These are phyloP conservation scores for Leistus spinibarbis DNA, from an alignment of 2,888 invertebrate genomes.

Conservation along the genomic window DNA sequence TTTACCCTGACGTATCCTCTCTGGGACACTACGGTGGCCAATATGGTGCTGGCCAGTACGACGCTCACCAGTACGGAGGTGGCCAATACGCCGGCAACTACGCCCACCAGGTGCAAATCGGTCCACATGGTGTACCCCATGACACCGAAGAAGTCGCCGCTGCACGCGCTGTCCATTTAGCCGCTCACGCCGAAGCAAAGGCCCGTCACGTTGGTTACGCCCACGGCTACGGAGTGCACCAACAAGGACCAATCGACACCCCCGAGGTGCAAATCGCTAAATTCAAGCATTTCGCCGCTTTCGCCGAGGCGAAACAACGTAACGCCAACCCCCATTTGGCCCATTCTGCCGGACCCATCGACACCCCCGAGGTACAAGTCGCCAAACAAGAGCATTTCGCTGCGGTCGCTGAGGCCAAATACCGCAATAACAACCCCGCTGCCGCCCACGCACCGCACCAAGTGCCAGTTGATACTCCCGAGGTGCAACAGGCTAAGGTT, in stretches of 20 bases:
- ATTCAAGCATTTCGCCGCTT: conserved; percentile 13
- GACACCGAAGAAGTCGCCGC: conserved; percentile 25
- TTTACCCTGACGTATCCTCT: neutral
- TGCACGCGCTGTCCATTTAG: conserved; percentile 25
- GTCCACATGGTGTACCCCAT: conserved; percentile 17
- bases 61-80: neutral
- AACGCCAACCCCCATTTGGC: conserved; percentile 9
- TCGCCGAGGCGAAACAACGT: conserved; percentile 11
- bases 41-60: neutral
- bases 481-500: conserved; percentile 3
- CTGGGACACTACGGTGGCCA: neutral
- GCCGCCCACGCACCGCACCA: neutral
- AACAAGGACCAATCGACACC: conserved; percentile 20
- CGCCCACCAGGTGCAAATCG: neutral
- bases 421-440: conserved; percentile 8
- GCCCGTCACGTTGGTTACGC: conserved; percentile 1
- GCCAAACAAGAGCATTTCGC: conserved; percentile 26
- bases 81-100: neutral
- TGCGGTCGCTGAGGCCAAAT: conserved; percentile 19
- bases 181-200: conserved; percentile 21
- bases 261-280: conserved; percentile 26
- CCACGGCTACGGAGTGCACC: neutral
- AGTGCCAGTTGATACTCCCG: neutral
- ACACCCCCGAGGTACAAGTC: conserved; percentile 26
- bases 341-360: neutral